A percentile compares a stretch with the other conserved stretches of the same genome.
Conservation (phyloP, 2,888 invertebrate species). For the Danaus chrysippus region DNA sequence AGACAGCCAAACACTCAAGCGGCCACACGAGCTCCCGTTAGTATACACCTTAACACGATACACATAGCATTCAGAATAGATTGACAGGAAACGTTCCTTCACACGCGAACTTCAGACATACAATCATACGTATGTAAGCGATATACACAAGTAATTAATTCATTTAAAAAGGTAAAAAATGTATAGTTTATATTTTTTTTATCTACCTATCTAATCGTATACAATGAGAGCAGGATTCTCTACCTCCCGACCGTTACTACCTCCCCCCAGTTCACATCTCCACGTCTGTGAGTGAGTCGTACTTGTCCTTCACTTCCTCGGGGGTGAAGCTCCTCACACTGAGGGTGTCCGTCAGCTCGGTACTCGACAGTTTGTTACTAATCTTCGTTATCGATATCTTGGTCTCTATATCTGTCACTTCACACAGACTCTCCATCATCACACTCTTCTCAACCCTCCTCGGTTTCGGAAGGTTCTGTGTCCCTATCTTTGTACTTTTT, state of each 20-base stretch:
- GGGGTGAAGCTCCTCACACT: constrained; percentile 68
- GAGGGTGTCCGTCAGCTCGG: constrained; percentile 57
- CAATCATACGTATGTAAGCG: no score
- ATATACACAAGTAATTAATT: neutral
- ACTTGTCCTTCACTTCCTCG: constrained; percentile 66
- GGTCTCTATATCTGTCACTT: constrained; percentile 70
- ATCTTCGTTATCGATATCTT: constrained; percentile 76
- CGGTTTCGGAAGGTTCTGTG: constrained; percentile 51
- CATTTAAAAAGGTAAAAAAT: neutral
- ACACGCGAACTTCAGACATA: no score
- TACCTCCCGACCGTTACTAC: constrained; percentile 8
- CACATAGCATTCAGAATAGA: neutral
- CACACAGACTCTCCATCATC: constrained; percentile 60
- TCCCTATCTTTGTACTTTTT: constrained; percentile 50
- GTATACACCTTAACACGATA: neutral
- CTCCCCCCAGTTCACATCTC: constrained; percentile 55
- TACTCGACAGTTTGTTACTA: constrained; percentile 67
- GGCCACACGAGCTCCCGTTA: neutral
- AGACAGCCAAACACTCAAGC: neutral
- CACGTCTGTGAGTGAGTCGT: constrained; percentile 60
- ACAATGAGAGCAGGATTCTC: constrained; percentile 18
- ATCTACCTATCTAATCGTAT: constrained; percentile 31
- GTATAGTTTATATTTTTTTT: constrained; percentile 5
- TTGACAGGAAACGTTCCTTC: neutral
- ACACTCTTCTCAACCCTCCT: constrained; percentile 65